Conservation (phyloP, 2,888 invertebrate genomes). For the Papilio demoleus region DNA sequence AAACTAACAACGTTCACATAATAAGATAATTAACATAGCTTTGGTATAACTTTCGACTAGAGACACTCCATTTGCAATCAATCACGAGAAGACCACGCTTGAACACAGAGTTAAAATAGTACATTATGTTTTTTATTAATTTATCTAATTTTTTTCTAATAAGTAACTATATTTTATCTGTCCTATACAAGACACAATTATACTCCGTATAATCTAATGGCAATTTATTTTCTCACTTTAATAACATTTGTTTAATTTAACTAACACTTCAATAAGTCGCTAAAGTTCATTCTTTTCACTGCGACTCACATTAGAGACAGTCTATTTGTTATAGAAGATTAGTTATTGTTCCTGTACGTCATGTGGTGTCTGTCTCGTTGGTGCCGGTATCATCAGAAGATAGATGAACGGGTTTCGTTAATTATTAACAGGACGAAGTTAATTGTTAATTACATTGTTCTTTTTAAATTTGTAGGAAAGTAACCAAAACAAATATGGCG, state of each 20-base stretch:
- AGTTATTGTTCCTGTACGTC: conserved; percentile 26
- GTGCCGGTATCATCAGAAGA: conserved; percentile 41
- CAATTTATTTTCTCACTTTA: conserved; percentile 20
- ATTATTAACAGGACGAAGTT: too few species aligned
- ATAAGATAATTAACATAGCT: not conserved
- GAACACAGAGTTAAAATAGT: conserved; percentile 20
- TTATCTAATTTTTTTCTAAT: not conserved
- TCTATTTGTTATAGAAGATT: conserved; percentile 18
- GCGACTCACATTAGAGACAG: conserved; percentile 7
- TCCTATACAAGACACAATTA: not conserved
- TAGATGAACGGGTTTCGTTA: conserved; percentile 44
- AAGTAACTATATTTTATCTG: not conserved
- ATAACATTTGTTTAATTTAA: conserved; percentile 9
- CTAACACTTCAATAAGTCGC: conserved; percentile 27
- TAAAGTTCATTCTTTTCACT: conserved; percentile 8
- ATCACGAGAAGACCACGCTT: not conserved
- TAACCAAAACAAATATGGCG: conserved; percentile 89
- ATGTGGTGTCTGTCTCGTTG: conserved; percentile 36
- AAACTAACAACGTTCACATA: not conserved
- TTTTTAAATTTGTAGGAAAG: too few species aligned
- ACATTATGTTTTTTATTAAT: not conserved
- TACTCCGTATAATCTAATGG: conserved; percentile 17
- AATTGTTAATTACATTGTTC: too few species aligned
- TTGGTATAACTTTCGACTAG: conserved; percentile 21
- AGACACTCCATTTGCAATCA: not conserved